Conservation (phyloP, 1,140 invertebrate genomes). For the Galendromus occidentalis region DNA sequence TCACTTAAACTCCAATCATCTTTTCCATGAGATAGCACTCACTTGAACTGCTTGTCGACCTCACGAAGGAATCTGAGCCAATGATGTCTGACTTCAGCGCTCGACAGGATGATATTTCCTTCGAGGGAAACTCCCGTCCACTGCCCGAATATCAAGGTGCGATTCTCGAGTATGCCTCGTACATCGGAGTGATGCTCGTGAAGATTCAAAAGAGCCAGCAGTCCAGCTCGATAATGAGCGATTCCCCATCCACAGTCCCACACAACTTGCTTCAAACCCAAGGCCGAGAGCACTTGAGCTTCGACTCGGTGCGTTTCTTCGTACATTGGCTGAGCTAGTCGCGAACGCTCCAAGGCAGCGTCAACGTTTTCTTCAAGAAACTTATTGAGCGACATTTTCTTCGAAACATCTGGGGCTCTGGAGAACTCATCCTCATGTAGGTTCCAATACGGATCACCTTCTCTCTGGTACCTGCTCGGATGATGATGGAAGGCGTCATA, state of each 20-base stretch:
- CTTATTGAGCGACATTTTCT: constrained; percentile 21
- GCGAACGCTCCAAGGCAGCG: constrained; percentile 37
- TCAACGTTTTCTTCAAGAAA: constrained; percentile 45
- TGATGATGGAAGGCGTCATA: background rate
- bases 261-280: constrained; percentile 38
- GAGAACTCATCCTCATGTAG: background rate
- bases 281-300: constrained; percentile 18
- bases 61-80: constrained; percentile 40
- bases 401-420: background rate
- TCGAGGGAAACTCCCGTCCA: constrained; percentile 70
- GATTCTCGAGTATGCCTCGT: constrained; percentile 34
- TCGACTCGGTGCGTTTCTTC: constrained; percentile 39
- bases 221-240: constrained; percentile 57
- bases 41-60: constrained; percentile 1
- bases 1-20: background rate
- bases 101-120: constrained; percentile 65
- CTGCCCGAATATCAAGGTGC: constrained; percentile 25
- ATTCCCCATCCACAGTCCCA: constrained; percentile 74
- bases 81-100: constrained; percentile 67
- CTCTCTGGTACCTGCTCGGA: background rate
- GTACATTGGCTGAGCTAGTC: constrained; percentile 38
- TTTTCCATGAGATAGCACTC: background rate
- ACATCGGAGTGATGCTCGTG: constrained; percentile 44
- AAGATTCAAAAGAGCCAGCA: constrained; percentile 43
- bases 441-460: background rate